Evolutionary conservation across 2,113 vertebrate genomes (phyloP).

Genomic region (Megaptera novaeangliae): DNA sequence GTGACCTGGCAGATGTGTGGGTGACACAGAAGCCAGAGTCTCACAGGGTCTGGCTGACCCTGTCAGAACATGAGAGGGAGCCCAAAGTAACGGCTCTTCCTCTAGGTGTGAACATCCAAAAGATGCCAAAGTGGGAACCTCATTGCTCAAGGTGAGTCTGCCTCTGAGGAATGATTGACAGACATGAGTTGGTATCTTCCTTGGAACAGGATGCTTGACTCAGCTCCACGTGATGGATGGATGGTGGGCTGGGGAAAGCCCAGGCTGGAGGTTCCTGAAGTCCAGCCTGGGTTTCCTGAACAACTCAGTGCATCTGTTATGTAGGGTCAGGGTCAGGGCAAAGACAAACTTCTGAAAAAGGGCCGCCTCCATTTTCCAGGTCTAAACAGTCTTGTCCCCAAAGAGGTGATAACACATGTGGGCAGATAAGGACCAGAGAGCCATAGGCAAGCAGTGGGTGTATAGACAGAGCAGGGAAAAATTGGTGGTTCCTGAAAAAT

Average conservation of each 20-base stretch:
- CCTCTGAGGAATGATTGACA: neutral
- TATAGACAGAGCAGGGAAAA: neutral
- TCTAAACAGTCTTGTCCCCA: neutral
- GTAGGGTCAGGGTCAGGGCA: neutral
- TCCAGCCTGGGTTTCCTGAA: neutral
- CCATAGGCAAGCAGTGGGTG: neutral
- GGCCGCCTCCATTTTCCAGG: neutral
- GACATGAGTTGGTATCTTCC: neutral
- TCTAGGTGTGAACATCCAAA: neutral
- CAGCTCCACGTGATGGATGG: neutral
- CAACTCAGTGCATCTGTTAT: neutral
- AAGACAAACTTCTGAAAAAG: neutral
- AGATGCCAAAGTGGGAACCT: neutral
- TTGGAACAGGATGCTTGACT: neutral
- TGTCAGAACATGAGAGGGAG: neutral
- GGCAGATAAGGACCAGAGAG: neutral
- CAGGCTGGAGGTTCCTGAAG: neutral
- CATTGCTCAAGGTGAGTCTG: neutral
- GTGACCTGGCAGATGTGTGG: neutral
- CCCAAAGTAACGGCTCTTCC: neutral
- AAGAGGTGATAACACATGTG: neutral
- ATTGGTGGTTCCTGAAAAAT: neutral
- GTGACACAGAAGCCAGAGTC: neutral
- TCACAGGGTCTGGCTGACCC: neutral
- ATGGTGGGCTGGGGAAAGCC: neutral